Percentiles rank a stretch among this genome's conserved stretches.
These are phyloP conservation scores for Ferrisia virgata DNA, from an alignment of 2,888 invertebrate genomes.

Conservation along the genomic window DNA sequence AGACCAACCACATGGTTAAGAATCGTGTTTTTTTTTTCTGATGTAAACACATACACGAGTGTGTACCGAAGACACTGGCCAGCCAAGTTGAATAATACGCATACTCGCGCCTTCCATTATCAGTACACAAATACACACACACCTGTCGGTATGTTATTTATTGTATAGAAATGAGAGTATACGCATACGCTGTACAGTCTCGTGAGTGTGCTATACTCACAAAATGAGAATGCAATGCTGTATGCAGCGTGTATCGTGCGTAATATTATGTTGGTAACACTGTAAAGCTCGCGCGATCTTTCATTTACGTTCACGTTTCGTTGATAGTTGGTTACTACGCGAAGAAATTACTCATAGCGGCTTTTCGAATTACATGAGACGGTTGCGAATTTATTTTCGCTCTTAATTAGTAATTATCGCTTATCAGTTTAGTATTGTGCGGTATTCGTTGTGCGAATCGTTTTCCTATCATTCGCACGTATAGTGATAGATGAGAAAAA, in stretches of 20 bases:
- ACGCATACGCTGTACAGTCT: no score
- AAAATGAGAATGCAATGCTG: background rate
- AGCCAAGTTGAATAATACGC: no score
- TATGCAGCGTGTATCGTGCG: background rate
- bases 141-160: no score
- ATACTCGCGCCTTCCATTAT: no score
- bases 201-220: no score
- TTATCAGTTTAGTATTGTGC: background rate
- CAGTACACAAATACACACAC: no score
- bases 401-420: background rate
- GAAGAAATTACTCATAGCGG: constrained; percentile 20
- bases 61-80: background rate
- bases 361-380: constrained; percentile 2
- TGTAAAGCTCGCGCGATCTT: background rate
- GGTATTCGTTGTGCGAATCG: no score
- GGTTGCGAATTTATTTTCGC: background rate
- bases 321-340: background rate
- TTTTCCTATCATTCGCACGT: no score
- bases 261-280: background rate
- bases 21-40: background rate
- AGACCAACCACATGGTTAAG: background rate
- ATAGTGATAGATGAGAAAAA: no score
- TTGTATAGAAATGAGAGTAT: no score
- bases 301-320: background rate
- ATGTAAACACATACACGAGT: background rate